A percentile compares a stretch with the other conserved stretches of the same genome.
Evolutionary conservation across 2,888 invertebrate species (phyloP).

Genomic region (Drosophila gaucha): DNA sequence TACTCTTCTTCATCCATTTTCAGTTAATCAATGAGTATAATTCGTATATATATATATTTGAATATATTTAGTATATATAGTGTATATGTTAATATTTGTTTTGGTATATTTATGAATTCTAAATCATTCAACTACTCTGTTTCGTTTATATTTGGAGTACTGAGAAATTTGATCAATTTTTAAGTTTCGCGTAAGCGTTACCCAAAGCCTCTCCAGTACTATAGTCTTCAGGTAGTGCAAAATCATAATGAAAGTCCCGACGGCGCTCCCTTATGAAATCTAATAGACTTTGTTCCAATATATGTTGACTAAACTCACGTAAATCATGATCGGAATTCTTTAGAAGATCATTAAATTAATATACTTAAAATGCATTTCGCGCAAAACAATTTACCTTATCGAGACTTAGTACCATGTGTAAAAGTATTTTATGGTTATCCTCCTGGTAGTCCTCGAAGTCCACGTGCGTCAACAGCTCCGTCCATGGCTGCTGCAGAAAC

Average conservation of each 20-base stretch:
- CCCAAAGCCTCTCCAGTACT: background rate
- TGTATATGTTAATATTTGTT: background rate
- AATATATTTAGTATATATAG: background rate
- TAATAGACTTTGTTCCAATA: constrained; percentile 53
- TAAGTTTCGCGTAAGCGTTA: background rate
- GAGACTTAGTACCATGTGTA: constrained; percentile 25
- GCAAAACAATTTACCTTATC: too few relatives aligned
- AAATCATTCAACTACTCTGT: constrained; percentile 17
- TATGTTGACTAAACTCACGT: constrained; percentile 40
- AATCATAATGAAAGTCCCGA: constrained; percentile 46
- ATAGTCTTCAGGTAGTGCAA: constrained; percentile 65
- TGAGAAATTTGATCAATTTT: too few relatives aligned
- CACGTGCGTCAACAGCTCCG: constrained; percentile 75
- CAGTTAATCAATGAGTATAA: background rate
- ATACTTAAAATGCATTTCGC: too few relatives aligned
- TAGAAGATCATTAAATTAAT: too few relatives aligned
- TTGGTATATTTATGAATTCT: background rate
- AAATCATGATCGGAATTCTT: background rate
- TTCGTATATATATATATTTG: background rate
- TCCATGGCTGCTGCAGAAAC: constrained; percentile 74
- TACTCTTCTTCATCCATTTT: constrained; percentile 33
- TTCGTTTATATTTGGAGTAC: background rate
- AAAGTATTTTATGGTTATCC: constrained; percentile 41
- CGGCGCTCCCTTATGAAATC: constrained; percentile 58
- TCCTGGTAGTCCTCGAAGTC: constrained; percentile 60